Evolutionary conservation across 1,140 invertebrate species (phyloP).

Genomic region (Rhyzopertha dominica): DNA sequence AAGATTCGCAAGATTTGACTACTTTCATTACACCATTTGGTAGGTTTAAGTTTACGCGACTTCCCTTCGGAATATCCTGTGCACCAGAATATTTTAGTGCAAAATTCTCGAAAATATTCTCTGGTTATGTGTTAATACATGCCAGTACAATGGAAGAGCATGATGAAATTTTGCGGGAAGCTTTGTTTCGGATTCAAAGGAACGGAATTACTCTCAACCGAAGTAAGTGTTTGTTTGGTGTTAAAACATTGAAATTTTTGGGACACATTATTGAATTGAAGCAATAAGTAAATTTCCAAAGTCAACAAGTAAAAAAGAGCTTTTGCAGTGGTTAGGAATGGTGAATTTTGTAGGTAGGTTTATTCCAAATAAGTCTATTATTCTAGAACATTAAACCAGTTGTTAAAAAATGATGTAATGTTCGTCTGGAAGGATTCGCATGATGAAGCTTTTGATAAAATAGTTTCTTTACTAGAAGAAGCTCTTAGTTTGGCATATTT

Average conservation of each 20-base stretch:
- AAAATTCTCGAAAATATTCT: conserved; percentile 24
- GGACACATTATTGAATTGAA: conserved; percentile 31
- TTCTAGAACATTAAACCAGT: conserved; percentile 24
- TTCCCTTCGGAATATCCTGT: conserved; percentile 27
- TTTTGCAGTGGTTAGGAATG: conserved; percentile 14
- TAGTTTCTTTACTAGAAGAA: conserved; percentile 17
- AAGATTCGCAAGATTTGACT: conserved; percentile 17
- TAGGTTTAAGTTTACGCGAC: conserved; percentile 23
- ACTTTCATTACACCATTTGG: conserved; percentile 32
- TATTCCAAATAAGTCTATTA: conserved; percentile 23
- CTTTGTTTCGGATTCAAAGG: conserved; percentile 23
- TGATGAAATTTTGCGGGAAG: conserved; percentile 19
- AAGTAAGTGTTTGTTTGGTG: conserved; percentile 30
- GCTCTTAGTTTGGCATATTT: conserved; percentile 21
- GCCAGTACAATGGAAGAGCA: conserved; percentile 29
- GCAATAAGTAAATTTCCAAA: too few species aligned
- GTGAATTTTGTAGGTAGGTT: conserved; percentile 29
- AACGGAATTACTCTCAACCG: conserved; percentile 33
- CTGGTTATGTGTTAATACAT: conserved; percentile 33
- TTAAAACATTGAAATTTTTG: conserved; percentile 28
- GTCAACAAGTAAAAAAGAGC: conserved; percentile 21
- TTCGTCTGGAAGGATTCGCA: conserved; percentile 22
- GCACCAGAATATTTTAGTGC: conserved; percentile 30
- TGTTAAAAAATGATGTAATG: conserved; percentile 17
- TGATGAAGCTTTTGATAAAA: conserved; percentile 14